Percentiles rank a stretch among this genome's conserved stretches.
Conservation (phyloP, 2,797 vertebrate genomes). For the Sebastes nivosus region DNA sequence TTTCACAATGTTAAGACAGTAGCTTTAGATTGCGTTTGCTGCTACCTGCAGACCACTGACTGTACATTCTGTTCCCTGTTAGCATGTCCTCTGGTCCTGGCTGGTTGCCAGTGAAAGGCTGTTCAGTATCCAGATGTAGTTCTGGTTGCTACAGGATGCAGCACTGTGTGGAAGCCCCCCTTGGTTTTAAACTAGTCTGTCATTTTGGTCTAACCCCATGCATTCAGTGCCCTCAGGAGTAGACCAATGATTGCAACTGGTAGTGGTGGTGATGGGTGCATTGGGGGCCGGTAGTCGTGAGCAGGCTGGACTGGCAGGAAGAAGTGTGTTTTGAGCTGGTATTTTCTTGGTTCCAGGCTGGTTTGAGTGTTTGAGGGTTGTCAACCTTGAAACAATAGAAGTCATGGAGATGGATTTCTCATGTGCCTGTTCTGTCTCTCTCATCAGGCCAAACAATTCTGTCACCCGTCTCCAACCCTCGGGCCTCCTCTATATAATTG, state of each 20-base stretch:
- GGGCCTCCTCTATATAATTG: conserved; percentile 64
- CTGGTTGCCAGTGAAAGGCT: conserved; percentile 49
- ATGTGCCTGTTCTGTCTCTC: conserved; percentile 30
- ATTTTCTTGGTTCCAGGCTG: neutral
- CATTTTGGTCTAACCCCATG: conserved; percentile 61
- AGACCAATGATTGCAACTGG: conserved; percentile 46
- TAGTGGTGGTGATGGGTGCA: neutral
- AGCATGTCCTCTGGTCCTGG: conserved; percentile 1
- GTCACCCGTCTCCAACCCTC: conserved; percentile 44
- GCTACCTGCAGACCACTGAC: conserved; percentile 13
- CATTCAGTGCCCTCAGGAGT: conserved; percentile 3
- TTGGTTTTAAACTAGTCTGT: conserved; percentile 66
- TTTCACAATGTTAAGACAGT: neutral
- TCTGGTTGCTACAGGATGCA: conserved; percentile 8
- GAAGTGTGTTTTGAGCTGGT: neutral
- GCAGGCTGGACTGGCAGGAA: neutral
- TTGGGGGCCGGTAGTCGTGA: neutral
- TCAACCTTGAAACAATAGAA: conserved; percentile 34
- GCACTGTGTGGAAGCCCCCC: neutral
- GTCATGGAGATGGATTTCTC: conserved; percentile 39
- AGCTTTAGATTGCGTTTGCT: neutral
- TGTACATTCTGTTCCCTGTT: neutral
- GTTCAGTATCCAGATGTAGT: conserved; percentile 50
- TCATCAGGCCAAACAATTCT: conserved; percentile 49
- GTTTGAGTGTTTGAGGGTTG: conserved; percentile 1